These are phyloP conservation scores for Temnothorax unifasciatus DNA, from an alignment of 2,888 invertebrate species.

Conservation along the genomic window DNA sequence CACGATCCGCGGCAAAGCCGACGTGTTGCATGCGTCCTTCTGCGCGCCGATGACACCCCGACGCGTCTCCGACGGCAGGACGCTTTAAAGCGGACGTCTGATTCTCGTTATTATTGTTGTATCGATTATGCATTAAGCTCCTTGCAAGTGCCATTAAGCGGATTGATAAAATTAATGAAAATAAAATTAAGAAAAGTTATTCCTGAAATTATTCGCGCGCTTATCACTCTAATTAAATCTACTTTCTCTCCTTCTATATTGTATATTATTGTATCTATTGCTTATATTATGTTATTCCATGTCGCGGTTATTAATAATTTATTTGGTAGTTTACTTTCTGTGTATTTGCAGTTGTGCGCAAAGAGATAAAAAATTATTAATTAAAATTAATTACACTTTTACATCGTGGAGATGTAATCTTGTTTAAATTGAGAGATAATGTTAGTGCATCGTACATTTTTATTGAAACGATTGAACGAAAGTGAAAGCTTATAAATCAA, in stretches of 20 bases:
- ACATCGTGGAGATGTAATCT: not conserved
- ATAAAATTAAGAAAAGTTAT: not conserved
- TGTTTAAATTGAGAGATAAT: slow-evolving; percentile 5
- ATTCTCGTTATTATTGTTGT: not conserved
- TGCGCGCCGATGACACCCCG: not conserved
- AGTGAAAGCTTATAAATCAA: not conserved
- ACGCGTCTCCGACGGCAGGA: not conserved
- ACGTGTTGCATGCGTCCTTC: slow-evolving; percentile 20
- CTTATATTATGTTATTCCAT: not conserved
- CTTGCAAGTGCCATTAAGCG: not conserved
- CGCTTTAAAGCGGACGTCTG: not conserved
- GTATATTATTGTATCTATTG: not conserved
- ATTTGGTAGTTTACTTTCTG: not conserved
- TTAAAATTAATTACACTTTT: not conserved
- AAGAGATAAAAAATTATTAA: not conserved
- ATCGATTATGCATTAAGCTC: not conserved
- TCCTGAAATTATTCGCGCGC: not conserved
- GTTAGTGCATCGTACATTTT: not conserved
- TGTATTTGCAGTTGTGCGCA: not conserved
- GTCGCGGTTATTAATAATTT: slow-evolving; percentile 15
- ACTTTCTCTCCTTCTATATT: not conserved
- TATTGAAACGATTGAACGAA: not conserved
- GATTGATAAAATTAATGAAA: not conserved
- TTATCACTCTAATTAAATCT: not conserved
- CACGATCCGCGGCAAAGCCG: slow-evolving; percentile 40